Evolutionary conservation across 2,113 vertebrate genomes (phyloP), one percentile per base, ranked within the genome.

Genomic region (Eulemur rufifrons): DNA sequence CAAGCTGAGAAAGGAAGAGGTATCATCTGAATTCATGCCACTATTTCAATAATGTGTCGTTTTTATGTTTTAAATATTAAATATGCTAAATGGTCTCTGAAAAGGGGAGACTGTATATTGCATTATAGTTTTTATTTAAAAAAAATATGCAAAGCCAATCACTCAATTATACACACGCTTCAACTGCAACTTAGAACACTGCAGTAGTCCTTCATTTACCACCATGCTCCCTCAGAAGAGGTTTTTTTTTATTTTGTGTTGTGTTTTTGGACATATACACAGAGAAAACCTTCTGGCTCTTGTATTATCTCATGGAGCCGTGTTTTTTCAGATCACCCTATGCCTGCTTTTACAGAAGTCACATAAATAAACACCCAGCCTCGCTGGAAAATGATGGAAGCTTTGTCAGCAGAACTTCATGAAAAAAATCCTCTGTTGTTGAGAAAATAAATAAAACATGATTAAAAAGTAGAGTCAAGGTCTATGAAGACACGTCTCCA

Each of bases 311-410:
- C 85, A 52, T 50, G 93, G 94, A 96, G 27, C 66, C 29, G 45
- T 73, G 50, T 42, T 69, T 92, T 61, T 92, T 98, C 86, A 96
- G 96, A 86, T 77, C 91, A 86, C 95, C 69, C 71, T 42, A 42
- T 1, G 13, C 76, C 93, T 94, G 66, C 87, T 89, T 92, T 91
- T 91, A 81, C 20, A 85, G 77, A 45, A 87, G 61, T 77, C 92
- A 91, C 93, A 95, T 96, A 97, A 98, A 98, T 97, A 98, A 98
- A 97, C 42, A 61, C 4, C 1, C 63, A 6, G 4, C 54, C 2
- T 4, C 0, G 0, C 10, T 96, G 61, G 61, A 89, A 97, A 97
- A 95, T 0, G 39, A 94, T 95, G 76, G 87, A 69, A 45, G 69
- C 92, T 96, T 98, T 98, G 68, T 98, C 94, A 96, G 86, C 66